Percentiles rank a stretch among this genome's conserved stretches.
These are phyloP conservation scores for Indicator indicator DNA, from an alignment of 2,113 vertebrate genomes.

Conservation along the genomic window DNA sequence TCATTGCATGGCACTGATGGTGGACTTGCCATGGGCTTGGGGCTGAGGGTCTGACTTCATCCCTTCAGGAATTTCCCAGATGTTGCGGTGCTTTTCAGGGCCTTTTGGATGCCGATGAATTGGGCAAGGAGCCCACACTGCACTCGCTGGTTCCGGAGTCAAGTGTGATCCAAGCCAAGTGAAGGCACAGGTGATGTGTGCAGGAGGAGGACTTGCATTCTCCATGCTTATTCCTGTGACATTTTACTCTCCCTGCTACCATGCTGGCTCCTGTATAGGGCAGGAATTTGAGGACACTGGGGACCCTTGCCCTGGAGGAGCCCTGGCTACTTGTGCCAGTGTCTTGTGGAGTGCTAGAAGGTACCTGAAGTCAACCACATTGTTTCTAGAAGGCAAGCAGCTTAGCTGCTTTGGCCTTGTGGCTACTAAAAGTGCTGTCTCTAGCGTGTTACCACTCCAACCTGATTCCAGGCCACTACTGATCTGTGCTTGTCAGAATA, in stretches of 20 bases:
- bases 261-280: rapidly evolving
- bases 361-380: neutral
- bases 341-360: neutral
- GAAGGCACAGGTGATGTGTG: neutral
- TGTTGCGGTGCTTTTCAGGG: neutral
- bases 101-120: neutral
- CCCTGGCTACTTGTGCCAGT: neutral
- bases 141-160: neutral
- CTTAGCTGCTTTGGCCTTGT: neutral
- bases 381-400: rapidly evolving
- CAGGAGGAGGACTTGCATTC: neutral
- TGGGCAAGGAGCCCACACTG: neutral
- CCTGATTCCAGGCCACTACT: neutral
- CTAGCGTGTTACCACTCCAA: neutral
- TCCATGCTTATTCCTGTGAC: neutral
- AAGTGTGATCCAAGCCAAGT: neutral
- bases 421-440: neutral
- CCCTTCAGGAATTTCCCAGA: neutral
- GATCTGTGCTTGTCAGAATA: neutral
- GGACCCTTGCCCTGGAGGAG: neutral
- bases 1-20: neutral
- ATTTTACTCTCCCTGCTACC: neutral
- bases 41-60: slow-evolving; percentile 25
- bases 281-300: neutral
- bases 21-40: neutral